These are phyloP conservation scores for Chymomyza costata DNA, from an alignment of 1,140 invertebrate genomes.

Conservation along the genomic window DNA sequence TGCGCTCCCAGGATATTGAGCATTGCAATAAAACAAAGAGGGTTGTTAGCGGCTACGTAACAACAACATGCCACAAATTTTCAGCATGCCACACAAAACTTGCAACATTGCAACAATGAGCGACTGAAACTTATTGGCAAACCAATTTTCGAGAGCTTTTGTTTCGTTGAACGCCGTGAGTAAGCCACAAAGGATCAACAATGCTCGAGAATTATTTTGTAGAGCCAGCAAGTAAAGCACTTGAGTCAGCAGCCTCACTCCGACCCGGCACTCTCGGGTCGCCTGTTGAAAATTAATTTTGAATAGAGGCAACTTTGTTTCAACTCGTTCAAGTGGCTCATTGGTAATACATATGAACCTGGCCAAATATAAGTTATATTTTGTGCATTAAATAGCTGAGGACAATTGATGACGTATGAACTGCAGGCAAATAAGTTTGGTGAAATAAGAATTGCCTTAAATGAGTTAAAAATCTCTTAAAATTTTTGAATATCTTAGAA, in stretches of 20 bases:
- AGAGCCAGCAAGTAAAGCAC: constrained; percentile 58
- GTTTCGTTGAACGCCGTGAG: constrained; percentile 63
- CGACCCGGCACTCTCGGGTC: not conserved
- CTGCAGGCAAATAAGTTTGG: no score
- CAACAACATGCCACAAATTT: constrained; percentile 17
- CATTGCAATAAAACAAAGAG: constrained; percentile 54
- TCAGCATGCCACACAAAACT: no score
- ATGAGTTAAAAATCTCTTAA: no score
- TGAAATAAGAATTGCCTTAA: no score
- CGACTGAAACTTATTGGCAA: constrained; percentile 50
- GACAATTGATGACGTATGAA: no score
- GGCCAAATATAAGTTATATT: no score
- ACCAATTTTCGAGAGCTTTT: constrained; percentile 70
- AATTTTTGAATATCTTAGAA: no score
- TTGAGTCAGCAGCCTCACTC: constrained; percentile 7
- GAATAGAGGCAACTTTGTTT: constrained; percentile 52
- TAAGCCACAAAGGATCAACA: constrained; percentile 73
- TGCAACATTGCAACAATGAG: no score
- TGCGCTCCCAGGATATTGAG: constrained; percentile 65
- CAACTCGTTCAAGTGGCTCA: constrained; percentile 5
- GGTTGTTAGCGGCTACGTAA: constrained; percentile 37
- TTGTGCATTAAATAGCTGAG: no score
- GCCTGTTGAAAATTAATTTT: constrained; percentile 52
- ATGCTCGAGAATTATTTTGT: constrained; percentile 69
- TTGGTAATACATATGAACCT: no score